Base-by-base conservation (phyloP, 2,113 vertebrate genomes). In the Gavia stellata region DNA sequence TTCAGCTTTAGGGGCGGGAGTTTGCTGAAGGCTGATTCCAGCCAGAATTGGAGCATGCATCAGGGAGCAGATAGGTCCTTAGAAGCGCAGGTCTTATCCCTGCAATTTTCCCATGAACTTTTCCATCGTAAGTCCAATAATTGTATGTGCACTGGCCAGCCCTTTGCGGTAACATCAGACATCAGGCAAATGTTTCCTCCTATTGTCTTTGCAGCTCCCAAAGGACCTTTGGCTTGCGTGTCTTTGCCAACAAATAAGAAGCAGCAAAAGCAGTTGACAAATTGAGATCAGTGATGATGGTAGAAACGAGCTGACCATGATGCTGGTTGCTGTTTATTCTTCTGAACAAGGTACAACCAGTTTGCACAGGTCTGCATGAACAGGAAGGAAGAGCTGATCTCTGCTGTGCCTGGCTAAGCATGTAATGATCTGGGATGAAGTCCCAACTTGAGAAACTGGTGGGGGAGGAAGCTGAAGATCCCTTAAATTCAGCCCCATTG, bases 181-280 rank as follows among this genome's bases (percentile, higher is more conserved):
- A 95, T 68, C 23, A 75, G 74, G 66, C 81, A 96, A 96, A 83
- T 74, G 55, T 80, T 96, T 96, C 67, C 53, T 94, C 80, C 93
- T 86, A 73, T 95, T 97, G 90, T 93, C 53, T 94, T 77, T 86
- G 40, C 13, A 19, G 66, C 38, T 95, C 95, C 90, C 94, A 78
- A 36, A 86, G 63, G 84, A 45, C 28, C 17, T 81, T 84, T 83
- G 86, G 58, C 52, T 92, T 77, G 31, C 80, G 77, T 42, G 34
- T 47, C 87, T 85, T 53, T 49, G 81, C 78, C 86, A 88, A 83
- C 56, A 85, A 94, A 86, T 79, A 86, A 81, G 81, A 86, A 81
- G 56, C 55, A 71, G 86, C 73, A 88, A 88, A 85, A 95, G 71
- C 55, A 88, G 72, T 68, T 96, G 96, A 94, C 90, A 94, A 72